Base-by-base conservation (phyloP, 2,888 invertebrate genomes). In the Crioceris asparagi region DNA sequence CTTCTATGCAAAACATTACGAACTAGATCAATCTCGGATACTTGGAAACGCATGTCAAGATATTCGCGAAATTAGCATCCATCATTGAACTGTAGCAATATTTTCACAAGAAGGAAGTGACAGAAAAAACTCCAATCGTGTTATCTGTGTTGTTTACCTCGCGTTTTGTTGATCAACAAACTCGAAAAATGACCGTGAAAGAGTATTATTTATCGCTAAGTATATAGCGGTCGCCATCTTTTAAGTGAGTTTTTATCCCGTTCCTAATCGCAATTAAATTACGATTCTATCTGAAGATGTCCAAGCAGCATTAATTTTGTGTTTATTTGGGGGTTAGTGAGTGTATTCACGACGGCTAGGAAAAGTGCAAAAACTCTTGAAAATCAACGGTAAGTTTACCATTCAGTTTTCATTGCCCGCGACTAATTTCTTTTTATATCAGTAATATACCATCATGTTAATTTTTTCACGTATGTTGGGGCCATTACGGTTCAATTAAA, bases 161-260 rank as follows among this genome's bases (percentile, higher is more conserved):
- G 55, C 52, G 57, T 53, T 59, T 57, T 58, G 57, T 60, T 59
- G 58, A 59, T 54, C 56, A 58, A 60, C 57, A 60, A 58, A 56
- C 55, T 49, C 48, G 55, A 50, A 57, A 63, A 62, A 61, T 62
- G 63, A 62, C 61, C 62, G 62, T 64, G 64, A 64, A 64, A 62
- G 61, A 61, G 61, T 60, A 61, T 61, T 62, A 66, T 62, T 63
- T 61, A 63, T 62, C 61, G 61, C 61, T 57, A 60, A 61, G 60
- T 64, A 63, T 61, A 63, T 62, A 64, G 61, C 65, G 65, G 68
- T 69, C 69, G 71, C 72, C 71, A 72, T 72, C 70, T 72, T 72
- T 67, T 66, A 66, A 64, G 66, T 66, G 62, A 68, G 61, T 66
- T 69, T 60, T 59, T 58, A 53, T 50, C 36, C 16, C n/a, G 32